phyloP scores from a whole-genome alignment of 1,140 invertebrate genomes.

The Orchesella cincta region DNA sequence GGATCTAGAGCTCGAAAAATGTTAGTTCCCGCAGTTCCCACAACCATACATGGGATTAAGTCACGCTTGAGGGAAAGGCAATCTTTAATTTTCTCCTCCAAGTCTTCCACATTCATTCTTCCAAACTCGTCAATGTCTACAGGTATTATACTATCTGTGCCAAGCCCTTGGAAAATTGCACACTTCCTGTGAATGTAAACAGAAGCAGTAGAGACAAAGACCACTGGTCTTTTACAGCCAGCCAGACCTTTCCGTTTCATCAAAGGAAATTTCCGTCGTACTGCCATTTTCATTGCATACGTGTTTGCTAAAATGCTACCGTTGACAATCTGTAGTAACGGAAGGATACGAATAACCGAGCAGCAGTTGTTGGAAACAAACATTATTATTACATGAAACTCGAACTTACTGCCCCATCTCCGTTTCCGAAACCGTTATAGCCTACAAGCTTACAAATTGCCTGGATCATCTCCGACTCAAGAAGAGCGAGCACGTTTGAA shows the following conservation, averaged over 20 bases:
- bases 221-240: too few relatives aligned
- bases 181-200: not conserved
- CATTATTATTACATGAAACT: too few relatives aligned
- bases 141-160: not conserved
- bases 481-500: not conserved
- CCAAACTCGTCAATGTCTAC: not conserved
- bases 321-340: too few relatives aligned
- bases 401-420: not conserved
- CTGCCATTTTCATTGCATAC: too few relatives aligned
- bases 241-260: too few relatives aligned
- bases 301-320: too few relatives aligned
- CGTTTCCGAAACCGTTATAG: not conserved
- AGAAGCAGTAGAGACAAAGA: not conserved
- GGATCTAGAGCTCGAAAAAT: not conserved
- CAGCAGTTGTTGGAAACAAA: too few relatives aligned
- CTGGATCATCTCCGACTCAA: not conserved
- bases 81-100: not conserved
- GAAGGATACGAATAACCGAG: too few relatives aligned
- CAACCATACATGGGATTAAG: not conserved
- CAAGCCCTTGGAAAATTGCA: not conserved
- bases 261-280: too few relatives aligned
- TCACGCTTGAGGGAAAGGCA: not conserved
- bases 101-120: not conserved
- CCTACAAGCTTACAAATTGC: not conserved
- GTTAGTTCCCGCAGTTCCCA: not conserved